Evolutionary conservation across 1,140 invertebrate species (phyloP), one percentile per base, ranked within the genome.

Genomic region (Ips typographus): DNA sequence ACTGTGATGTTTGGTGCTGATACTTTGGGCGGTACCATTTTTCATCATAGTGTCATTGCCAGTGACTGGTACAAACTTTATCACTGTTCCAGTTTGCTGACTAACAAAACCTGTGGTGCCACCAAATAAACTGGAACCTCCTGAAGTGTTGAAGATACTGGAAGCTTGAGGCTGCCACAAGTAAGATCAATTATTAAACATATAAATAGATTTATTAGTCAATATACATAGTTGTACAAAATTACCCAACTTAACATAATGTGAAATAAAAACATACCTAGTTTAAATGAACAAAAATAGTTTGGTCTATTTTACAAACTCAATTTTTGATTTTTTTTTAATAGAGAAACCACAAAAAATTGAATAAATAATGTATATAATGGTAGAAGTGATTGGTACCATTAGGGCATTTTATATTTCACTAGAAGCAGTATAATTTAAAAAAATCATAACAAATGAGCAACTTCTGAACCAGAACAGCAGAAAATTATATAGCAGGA

Each of bases 1-100:
- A 78, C 95, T 98, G 79, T 97, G 93, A 80, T 98, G 94, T 74
- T 92, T 88, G 1, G 94, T 98, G 66, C 87, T 92, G 71, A 99
- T 95, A 65, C 84, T 94, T 73, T 88, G 88, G 1, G 90, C 87
- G 6, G 87, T 85, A 2, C 93, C 93, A 80, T 90, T 90, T 81
- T 98, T 98, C 60, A 94, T 86, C 84, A 98, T 92, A 0, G 94
- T 93, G 78, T 98, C 96, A 0, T 89, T 93, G 22, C 95, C 95
- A 56, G 88, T 89, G 0, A 94, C 87, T 0, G 95, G 91, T 74
- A 86, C 89, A 79, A 96, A 99, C 79, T 98, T 97, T 40, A 91
- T 83, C 0, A 88, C 88, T 0, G 93, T 94, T 2, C 94, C 94
- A 3, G 84, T 80, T 47, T 71, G 65, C 5, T 70, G 49, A n/a